Base-by-base conservation (phyloP, 2,797 vertebrate species). In the Hipposideros larvatus region DNA sequence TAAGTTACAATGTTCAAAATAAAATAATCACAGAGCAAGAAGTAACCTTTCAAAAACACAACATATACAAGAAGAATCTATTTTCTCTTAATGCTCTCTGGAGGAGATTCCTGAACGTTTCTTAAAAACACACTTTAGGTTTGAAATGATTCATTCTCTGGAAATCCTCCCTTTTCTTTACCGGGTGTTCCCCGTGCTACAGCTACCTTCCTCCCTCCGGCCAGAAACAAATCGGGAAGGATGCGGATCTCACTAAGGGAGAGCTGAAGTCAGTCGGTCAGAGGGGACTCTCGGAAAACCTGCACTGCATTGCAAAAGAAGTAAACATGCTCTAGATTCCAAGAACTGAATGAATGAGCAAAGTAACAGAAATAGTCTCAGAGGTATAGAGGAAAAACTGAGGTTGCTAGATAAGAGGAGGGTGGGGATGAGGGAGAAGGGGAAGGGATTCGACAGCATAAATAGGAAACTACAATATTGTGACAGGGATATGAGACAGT, bases 141-240 rank as follows among this genome's bases (percentile, higher is more conserved):
- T 87, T 90, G 61, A 79, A 85, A 59, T 79, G 28, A 59, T 9
- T 13, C 41, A 59, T 6, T 24, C 37, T 80, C 75, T 57, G 59
- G 55, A 96, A 85, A 59, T 46, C 53, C 46, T 91, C 28, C 31
- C 53, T 77, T 63, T 83, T 75, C 28, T 87, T 80, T 51, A 55
- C 37, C 18, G 2, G 70, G 26, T 19, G 4, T 15, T 63, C 13
- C 11, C 66, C 18, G 84, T 15, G 18, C 13, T 89, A 11, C 1
- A 22, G 51, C n/a, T n/a, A n/a, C n/a, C 77, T 16, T 22, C 11
- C 34, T 78, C 28, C 34, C 19, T 73, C 15, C 19, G 74, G 31
- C 86, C 46, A 75, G 34, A 53, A 83, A 87, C 75, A 78, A 59
- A 59, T 16, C 11, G 1, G 2, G 43, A 53, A 78, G 34, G 41